These are phyloP conservation scores for Tenrec ecaudatus DNA, from an alignment of 2,113 vertebrate species.

Conservation along the genomic window DNA sequence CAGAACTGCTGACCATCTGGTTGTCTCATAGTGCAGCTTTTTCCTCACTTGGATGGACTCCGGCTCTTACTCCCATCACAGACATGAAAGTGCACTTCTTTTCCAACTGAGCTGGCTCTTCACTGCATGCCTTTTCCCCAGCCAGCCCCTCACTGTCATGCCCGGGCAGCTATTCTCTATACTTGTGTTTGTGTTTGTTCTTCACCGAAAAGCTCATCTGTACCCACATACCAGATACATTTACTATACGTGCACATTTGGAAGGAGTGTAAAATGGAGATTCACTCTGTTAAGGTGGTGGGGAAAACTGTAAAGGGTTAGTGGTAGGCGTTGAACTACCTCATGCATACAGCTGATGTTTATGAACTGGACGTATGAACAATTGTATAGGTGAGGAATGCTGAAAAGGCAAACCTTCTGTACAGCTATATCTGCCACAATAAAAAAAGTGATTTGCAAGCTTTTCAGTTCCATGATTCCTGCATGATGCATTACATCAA, in stretches of 20 bases:
- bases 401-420: neutral
- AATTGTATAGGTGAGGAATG: neutral
- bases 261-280: neutral
- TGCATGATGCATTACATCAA: neutral
- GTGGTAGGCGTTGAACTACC: neutral
- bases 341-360: neutral
- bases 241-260: neutral
- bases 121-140: neutral
- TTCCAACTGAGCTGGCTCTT: neutral
- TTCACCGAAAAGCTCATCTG: neutral
- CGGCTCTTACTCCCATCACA: neutral
- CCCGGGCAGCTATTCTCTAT: neutral
- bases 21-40: neutral
- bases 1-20: conserved; percentile 50
- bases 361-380: neutral
- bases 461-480: neutral
- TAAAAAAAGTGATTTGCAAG: neutral
- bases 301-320: neutral
- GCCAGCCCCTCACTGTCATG: neutral
- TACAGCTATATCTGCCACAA: neutral
- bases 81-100: neutral
- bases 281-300: neutral
- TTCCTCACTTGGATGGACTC: conserved; percentile 10
- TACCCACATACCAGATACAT: neutral
- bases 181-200: neutral